Conservation (phyloP, 2,797 vertebrate genomes). For the Iguana delicatissima region DNA sequence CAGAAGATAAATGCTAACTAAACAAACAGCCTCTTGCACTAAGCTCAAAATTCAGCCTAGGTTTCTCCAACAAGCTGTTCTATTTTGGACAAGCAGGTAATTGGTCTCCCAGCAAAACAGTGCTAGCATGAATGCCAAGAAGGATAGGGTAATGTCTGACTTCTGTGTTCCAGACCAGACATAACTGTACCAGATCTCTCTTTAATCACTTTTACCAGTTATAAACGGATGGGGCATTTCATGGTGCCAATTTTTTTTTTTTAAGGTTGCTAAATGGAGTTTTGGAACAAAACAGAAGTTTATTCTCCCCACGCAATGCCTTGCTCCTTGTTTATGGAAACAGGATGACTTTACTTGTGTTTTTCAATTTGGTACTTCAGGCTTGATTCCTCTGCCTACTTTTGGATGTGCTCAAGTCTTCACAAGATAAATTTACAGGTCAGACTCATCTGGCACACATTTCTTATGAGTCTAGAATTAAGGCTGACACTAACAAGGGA, state of each 20-base stretch:
- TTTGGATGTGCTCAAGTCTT: not conserved
- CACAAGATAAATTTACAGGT: not conserved
- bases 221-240: slow-evolving; percentile 27
- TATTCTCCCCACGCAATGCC: not conserved
- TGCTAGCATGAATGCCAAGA: slow-evolving; percentile 42
- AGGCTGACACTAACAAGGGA: not conserved
- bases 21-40: not conserved
- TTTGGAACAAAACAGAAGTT: slow-evolving; percentile 31
- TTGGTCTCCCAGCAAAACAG: slow-evolving; percentile 15
- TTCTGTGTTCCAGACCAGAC: slow-evolving; percentile 45
- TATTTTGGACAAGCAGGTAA: slow-evolving; percentile 28
- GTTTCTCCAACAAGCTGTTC: not conserved
- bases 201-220: slow-evolving; percentile 11
- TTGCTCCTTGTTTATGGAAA: slow-evolving; percentile 34
- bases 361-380: slow-evolving; percentile 7
- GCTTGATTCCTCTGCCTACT: not conserved
- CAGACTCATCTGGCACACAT: not conserved
- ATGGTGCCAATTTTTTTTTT: not conserved
- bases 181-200: not conserved
- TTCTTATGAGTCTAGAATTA: not conserved
- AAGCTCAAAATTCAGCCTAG: not conserved
- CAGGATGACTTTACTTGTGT: not conserved
- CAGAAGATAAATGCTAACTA: slow-evolving; percentile 17
- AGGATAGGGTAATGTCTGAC: slow-evolving; percentile 52
- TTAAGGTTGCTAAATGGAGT: slow-evolving; percentile 6